Conservation (phyloP, 2,113 vertebrate genomes). For the Ammospiza nelsoni region DNA sequence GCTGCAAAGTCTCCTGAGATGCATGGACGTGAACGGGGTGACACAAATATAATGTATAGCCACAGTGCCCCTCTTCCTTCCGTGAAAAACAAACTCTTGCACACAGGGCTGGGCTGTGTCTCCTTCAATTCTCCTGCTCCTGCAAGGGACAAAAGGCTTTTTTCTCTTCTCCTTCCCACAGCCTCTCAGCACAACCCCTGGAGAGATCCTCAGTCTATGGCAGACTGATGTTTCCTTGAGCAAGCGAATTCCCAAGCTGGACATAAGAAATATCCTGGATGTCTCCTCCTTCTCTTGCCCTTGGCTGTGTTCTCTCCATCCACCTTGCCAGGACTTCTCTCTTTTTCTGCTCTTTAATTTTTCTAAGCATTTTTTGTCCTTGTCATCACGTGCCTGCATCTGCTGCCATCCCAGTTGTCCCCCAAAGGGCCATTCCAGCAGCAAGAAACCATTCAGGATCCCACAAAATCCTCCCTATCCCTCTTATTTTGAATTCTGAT, state of each 20-base stretch:
- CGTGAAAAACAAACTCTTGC: slow-evolving; percentile 24
- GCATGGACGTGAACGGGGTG: neutral
- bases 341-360: neutral
- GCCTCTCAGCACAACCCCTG: neutral
- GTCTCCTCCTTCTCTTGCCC: neutral
- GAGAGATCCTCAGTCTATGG: neutral
- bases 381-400: neutral
- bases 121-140: neutral
- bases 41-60: slow-evolving; percentile 27
- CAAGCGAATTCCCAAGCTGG: neutral
- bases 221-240: neutral
- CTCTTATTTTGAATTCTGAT: neutral
- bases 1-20: slow-evolving; percentile 40
- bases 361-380: neutral
- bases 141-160: neutral
- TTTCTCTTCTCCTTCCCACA: neutral
- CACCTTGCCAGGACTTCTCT: neutral
- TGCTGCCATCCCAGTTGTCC: neutral
- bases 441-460: rapidly evolving
- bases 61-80: slow-evolving; percentile 18
- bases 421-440: neutral
- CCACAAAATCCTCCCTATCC: neutral
- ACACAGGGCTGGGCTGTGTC: neutral
- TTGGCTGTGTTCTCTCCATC: neutral
- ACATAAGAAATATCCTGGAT: neutral